These are phyloP conservation scores for Hermetia illucens DNA, from an alignment of 1,140 invertebrate genomes.

Conservation along the genomic window DNA sequence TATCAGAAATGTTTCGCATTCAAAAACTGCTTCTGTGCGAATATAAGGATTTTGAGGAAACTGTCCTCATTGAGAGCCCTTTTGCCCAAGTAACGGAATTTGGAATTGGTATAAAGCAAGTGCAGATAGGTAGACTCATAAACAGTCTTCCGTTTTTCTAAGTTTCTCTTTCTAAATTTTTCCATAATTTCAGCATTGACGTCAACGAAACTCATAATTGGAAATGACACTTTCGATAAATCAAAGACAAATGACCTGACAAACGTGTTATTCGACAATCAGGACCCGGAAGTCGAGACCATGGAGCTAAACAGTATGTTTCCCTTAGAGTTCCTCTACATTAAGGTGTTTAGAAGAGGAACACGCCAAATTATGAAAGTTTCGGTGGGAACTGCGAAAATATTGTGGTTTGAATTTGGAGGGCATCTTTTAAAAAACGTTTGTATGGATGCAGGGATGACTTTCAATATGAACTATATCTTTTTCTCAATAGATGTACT, in stretches of 20 bases:
- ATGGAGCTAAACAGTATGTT: constrained; percentile 40
- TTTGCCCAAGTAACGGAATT: constrained; percentile 42
- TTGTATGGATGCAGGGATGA: constrained; percentile 6
- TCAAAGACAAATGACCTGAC: background rate
- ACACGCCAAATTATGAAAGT: constrained; percentile 37
- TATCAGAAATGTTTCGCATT: constrained; percentile 31
- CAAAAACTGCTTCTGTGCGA: constrained; percentile 39
- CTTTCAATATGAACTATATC: background rate
- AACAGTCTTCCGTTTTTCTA: background rate
- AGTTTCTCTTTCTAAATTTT: background rate
- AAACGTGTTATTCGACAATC: background rate
- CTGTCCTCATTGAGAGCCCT: constrained; percentile 40
- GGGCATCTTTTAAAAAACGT: constrained; percentile 27
- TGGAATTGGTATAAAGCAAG: constrained; percentile 39
- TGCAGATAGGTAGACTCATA: constrained; percentile 32
- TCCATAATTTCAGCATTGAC: constrained; percentile 35
- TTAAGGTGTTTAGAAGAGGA: constrained; percentile 36
- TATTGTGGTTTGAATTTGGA: constrained; percentile 33
- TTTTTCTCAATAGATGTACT: constrained; percentile 22
- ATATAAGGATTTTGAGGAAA: constrained; percentile 40
- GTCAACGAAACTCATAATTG: constrained; percentile 37
- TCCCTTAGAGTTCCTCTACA: constrained; percentile 36
- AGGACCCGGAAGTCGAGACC: constrained; percentile 31
- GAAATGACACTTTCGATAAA: constrained; percentile 24
- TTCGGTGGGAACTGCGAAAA: constrained; percentile 32